These are phyloP conservation scores for Drosophila cognata DNA, from an alignment of 2,888 invertebrate genomes.

Conservation along the genomic window DNA sequence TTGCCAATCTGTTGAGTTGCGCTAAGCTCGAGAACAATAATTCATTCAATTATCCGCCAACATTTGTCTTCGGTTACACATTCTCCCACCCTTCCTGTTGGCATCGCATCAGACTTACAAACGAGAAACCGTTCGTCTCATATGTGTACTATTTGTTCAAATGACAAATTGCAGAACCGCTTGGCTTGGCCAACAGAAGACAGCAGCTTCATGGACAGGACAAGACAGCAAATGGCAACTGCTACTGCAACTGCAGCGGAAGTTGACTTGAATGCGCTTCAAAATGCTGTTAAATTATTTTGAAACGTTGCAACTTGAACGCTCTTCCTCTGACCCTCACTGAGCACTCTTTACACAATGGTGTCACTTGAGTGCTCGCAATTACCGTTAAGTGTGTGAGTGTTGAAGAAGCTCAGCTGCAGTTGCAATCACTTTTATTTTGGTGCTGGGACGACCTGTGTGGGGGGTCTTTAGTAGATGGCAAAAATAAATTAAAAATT, in stretches of 20 bases:
- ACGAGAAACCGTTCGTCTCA: conserved; percentile 65
- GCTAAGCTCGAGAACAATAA: conserved; percentile 47
- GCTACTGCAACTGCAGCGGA: conserved; percentile 58
- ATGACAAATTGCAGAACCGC: conserved; percentile 79
- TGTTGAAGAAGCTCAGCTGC: conserved; percentile 54
- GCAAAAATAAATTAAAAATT: conserved; percentile 45
- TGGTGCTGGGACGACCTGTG: not conserved
- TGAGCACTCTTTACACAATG: conserved; percentile 57
- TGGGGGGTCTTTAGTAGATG: not conserved
- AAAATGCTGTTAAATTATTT: conserved; percentile 81
- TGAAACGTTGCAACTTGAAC: conserved; percentile 71
- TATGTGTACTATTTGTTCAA: conserved; percentile 70
- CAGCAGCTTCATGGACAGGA: conserved; percentile 33
- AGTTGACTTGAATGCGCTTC: conserved; percentile 80
- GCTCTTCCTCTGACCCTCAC: conserved; percentile 15
- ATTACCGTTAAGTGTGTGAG: conserved; percentile 70
- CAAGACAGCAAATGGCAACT: conserved; percentile 39
- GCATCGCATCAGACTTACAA: conserved; percentile 27
- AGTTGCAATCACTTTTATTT: conserved; percentile 45
- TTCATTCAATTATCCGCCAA: conserved; percentile 56
- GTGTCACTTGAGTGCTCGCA: conserved; percentile 77
- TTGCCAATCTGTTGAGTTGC: conserved; percentile 41
- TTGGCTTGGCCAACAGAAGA: conserved; percentile 37
- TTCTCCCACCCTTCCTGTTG: not conserved
- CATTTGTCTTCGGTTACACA: conserved; percentile 19